Percentiles rank a stretch among this genome's conserved stretches.
These are phyloP conservation scores for Aplochiton taeniatus DNA, from an alignment of 2,797 vertebrate genomes.

Conservation along the genomic window DNA sequence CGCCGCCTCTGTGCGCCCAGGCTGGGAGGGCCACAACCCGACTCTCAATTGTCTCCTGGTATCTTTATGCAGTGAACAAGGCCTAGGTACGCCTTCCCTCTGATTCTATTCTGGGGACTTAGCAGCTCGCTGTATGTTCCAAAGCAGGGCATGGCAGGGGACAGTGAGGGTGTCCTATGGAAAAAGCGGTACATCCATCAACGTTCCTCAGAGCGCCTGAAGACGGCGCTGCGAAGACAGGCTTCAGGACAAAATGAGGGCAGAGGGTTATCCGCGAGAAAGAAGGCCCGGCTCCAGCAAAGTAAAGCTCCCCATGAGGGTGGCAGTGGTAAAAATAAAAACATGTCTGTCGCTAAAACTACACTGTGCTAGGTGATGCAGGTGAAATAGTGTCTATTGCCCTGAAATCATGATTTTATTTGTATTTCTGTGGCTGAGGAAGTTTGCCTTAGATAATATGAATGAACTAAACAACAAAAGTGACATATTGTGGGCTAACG, in stretches of 20 bases:
- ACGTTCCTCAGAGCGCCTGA: conserved; percentile 15
- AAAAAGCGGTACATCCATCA: conserved; percentile 13
- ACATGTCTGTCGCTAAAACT: no score
- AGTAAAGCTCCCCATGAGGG: no score
- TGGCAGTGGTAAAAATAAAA: no score
- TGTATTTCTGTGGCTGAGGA: no score
- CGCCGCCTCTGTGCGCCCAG: no score
- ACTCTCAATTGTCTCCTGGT: no score
- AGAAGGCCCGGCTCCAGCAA: conserved; percentile 15
- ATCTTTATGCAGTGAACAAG: conserved; percentile 4
- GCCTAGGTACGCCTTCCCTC: not conserved
- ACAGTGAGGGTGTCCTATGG: not conserved
- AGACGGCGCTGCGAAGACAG: conserved; percentile 16
- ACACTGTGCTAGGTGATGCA: no score
- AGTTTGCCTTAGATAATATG: no score
- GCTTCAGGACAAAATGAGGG: conserved; percentile 18
- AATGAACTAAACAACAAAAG: conserved; percentile 34
- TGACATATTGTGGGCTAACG: conserved; percentile 49
- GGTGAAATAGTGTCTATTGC: no score
- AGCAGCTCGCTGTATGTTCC: conserved; percentile 1
- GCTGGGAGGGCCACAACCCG: no score
- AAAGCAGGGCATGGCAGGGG: not conserved
- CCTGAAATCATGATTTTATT: no score
- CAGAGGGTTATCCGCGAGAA: conserved; percentile 31
- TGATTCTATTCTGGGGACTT: conserved; percentile 18